A percentile compares a stretch with the other conserved stretches of the same genome.
These are phyloP conservation scores for Nasonia vitripennis DNA, from an alignment of 1,140 invertebrate genomes.

Conservation along the genomic window DNA sequence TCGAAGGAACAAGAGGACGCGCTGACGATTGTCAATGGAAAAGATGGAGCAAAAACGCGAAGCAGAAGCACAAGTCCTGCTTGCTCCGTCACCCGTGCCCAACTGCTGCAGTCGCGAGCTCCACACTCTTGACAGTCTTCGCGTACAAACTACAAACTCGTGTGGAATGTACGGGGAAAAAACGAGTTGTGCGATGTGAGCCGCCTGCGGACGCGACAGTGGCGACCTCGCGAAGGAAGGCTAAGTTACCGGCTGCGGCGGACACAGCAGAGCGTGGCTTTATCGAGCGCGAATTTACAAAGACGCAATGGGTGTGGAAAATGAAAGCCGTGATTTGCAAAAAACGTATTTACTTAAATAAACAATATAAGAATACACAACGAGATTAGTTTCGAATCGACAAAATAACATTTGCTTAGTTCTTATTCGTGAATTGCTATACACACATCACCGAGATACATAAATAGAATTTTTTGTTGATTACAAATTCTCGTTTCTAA, in stretches of 20 bases:
- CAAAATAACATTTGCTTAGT: conserved; percentile 3
- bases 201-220: neutral
- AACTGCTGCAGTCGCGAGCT: neutral
- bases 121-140: neutral
- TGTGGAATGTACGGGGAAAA: neutral
- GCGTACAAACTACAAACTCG: no score
- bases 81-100: neutral
- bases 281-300: no score
- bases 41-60: neutral
- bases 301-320: neutral
- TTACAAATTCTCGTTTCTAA: neutral
- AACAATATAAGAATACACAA: conserved; percentile 37
- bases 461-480: neutral
- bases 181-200: no score
- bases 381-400: conserved; percentile 10
- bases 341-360: conserved; percentile 31
- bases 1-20: neutral
- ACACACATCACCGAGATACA: neutral
- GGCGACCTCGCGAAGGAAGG: neutral
- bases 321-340: neutral
- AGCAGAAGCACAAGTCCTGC: neutral
- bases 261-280: no score
- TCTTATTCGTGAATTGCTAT: neutral
- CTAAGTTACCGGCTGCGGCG: no score
- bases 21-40: neutral